A percentile compares a stretch with the other conserved stretches of the same genome.
Conservation (phyloP, 64 coral and sea anemone genomes). For the Astreopora myriophthalma region DNA sequence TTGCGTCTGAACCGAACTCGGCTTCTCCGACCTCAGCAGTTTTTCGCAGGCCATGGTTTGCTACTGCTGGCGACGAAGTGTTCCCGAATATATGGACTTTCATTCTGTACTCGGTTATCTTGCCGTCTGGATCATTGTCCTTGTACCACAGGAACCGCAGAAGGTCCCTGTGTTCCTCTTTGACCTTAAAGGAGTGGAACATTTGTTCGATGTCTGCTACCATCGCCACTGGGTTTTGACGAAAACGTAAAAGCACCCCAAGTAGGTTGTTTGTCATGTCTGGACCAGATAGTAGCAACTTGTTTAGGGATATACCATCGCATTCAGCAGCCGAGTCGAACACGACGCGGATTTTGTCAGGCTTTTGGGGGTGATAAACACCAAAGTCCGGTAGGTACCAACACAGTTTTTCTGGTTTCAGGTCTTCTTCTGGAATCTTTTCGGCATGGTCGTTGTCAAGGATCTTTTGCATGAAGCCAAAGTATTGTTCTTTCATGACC, state of each 20-base stretch:
- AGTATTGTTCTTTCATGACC: not conserved
- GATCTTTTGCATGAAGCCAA: not conserved
- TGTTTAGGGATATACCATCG: not conserved
- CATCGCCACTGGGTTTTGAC: not conserved
- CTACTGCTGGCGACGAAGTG: slow-evolving; percentile 6
- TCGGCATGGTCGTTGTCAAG: not conserved
- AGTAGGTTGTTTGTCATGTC: not conserved
- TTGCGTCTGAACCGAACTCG: not conserved
- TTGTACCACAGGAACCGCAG: not conserved
- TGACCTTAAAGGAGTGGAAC: not conserved
- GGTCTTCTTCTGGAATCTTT: not conserved
- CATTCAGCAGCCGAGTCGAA: not conserved
- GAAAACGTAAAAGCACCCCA: not conserved
- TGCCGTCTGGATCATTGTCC: not conserved
- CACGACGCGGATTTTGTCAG: not conserved
- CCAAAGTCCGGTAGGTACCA: slow-evolving; percentile 1
- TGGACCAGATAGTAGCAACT: not conserved
- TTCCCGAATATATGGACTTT: slow-evolving; percentile 13
- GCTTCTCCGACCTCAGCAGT: not conserved
- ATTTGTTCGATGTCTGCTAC: not conserved
- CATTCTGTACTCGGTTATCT: slow-evolving; percentile 9
- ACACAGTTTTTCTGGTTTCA: not conserved
- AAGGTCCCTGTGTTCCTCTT: not conserved
- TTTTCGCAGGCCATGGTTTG: not conserved
- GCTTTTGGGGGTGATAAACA: not conserved